phyloP scores from a whole-genome alignment of 2,797 vertebrate species.

The Chelon auratus region DNA sequence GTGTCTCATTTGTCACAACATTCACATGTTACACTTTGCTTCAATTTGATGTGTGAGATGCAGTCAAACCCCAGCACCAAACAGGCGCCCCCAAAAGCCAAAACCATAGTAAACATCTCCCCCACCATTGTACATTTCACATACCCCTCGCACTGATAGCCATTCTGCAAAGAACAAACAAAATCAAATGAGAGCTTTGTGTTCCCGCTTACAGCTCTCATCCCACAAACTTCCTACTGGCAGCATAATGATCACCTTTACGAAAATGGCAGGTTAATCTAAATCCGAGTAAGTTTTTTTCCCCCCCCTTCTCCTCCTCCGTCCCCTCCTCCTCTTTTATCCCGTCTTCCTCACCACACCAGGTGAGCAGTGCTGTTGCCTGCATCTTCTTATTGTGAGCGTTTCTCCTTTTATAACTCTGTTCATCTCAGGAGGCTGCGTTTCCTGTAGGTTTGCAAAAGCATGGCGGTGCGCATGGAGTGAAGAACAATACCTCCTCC shows the following conservation, averaged over 20 bases:
- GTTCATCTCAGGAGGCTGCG: conserved; percentile 63
- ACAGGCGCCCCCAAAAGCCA: conserved; percentile 44
- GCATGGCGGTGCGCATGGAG: conserved; percentile 71
- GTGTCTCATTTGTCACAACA: conserved; percentile 83
- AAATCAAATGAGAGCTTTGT: conserved; percentile 88
- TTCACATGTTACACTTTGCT: conserved; percentile 85
- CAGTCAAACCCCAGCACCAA: conserved; percentile 71
- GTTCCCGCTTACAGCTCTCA: conserved; percentile 85
- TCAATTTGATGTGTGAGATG: conserved; percentile 88
- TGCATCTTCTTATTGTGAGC: conserved; percentile 63
- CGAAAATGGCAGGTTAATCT: conserved; percentile 85
- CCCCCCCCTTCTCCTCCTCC: conserved; percentile 40
- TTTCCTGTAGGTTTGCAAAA: conserved; percentile 80
- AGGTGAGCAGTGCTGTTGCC: conserved; percentile 83
- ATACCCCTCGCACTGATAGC: conserved; percentile 59
- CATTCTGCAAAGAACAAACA: conserved; percentile 85
- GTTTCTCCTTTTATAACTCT: conserved; percentile 72
- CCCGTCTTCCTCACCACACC: conserved; percentile 70
- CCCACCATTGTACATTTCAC: conserved; percentile 48
- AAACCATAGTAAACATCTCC: conserved; percentile 57
- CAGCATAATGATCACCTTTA: conserved; percentile 89
- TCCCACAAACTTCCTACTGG: conserved; percentile 88
- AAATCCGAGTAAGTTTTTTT: conserved; percentile 70
- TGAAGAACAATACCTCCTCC: conserved; percentile 79
- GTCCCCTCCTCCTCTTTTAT: conserved; percentile 58